Percentiles rank a stretch among this genome's conserved stretches.
Evolutionary conservation across 2,888 invertebrate genomes (phyloP).

Genomic region (Aleiodes testaceus): DNA sequence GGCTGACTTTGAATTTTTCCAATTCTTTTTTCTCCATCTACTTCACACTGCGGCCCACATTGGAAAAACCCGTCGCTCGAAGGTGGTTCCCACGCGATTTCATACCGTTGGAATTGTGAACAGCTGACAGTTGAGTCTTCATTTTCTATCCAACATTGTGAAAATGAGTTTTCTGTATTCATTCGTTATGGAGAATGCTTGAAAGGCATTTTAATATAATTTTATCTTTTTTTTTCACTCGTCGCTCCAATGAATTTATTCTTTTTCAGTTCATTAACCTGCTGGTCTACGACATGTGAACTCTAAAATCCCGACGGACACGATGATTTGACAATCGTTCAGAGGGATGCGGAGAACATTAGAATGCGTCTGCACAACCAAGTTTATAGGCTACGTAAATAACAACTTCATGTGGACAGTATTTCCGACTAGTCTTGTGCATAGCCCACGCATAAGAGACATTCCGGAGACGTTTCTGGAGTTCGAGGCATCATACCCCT

Average conservation of each 20-base stretch:
- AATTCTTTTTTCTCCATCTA: no score
- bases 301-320: slow-evolving; percentile 35
- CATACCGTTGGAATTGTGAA: slow-evolving; percentile 39
- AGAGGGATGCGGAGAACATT: slow-evolving; percentile 46
- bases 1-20: slow-evolving; percentile 46
- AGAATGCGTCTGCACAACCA: slow-evolving; percentile 47
- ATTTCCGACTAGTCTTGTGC: slow-evolving; percentile 51
- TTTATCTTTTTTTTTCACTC: slow-evolving; percentile 7
- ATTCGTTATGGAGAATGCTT: not conserved
- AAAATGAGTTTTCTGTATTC: slow-evolving; percentile 42
- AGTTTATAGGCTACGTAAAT: slow-evolving; percentile 56
- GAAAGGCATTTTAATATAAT: slow-evolving; percentile 11
- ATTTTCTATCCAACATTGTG: slow-evolving; percentile 33
- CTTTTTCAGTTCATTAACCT: slow-evolving; percentile 15
- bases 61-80: slow-evolving; percentile 23
- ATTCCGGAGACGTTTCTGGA: slow-evolving; percentile 44
- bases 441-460: slow-evolving; percentile 53
- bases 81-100: slow-evolving; percentile 44
- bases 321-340: slow-evolving; percentile 51
- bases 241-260: not conserved
- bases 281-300: not conserved
- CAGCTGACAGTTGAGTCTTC: slow-evolving; percentile 42
- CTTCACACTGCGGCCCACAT: slow-evolving; percentile 17
- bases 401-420: slow-evolving; percentile 47
- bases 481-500: slow-evolving; percentile 52